Conservation (phyloP, 2,888 invertebrate species). For the Tipula helvola region DNA sequence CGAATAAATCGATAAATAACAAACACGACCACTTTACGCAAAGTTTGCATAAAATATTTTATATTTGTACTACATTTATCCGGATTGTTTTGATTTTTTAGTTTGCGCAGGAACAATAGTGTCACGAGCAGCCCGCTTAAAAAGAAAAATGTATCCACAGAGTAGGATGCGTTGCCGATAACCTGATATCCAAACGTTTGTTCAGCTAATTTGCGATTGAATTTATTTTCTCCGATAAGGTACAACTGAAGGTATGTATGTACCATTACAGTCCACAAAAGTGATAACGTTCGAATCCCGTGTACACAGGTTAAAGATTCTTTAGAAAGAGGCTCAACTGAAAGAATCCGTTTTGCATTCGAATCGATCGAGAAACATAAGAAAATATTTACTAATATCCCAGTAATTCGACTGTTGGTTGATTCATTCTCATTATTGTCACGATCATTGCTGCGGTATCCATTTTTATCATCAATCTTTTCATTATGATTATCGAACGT, state of each 20-base stretch:
- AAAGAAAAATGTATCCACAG: constrained; percentile 78
- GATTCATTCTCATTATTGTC: background rate
- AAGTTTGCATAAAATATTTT: constrained; percentile 18
- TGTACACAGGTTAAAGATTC: constrained; percentile 58
- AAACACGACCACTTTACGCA: constrained; percentile 39
- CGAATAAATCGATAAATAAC: constrained; percentile 54
- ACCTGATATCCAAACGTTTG: constrained; percentile 68
- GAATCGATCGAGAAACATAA: constrained; percentile 62
- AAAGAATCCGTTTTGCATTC: constrained; percentile 63
- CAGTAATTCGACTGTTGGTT: constrained; percentile 15
- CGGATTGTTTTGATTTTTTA: constrained; percentile 31
- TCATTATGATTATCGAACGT: background rate
- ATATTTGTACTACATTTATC: constrained; percentile 24
- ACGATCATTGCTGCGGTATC: constrained; percentile 31
- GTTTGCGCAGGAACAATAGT: constrained; percentile 52
- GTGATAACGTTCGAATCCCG: constrained; percentile 63
- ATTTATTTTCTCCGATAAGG: constrained; percentile 63
- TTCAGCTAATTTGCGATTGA: constrained; percentile 57
- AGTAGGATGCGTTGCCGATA: constrained; percentile 72
- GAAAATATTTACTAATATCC: constrained; percentile 36
- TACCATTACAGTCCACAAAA: constrained; percentile 74
- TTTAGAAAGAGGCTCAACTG: constrained; percentile 42
- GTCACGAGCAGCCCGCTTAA: constrained; percentile 71
- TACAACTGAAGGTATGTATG: constrained; percentile 74
- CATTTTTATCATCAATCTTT: constrained; percentile 25